Conservation (phyloP, 2,113 vertebrate genomes). For the Ivindomyrus marchei region DNA sequence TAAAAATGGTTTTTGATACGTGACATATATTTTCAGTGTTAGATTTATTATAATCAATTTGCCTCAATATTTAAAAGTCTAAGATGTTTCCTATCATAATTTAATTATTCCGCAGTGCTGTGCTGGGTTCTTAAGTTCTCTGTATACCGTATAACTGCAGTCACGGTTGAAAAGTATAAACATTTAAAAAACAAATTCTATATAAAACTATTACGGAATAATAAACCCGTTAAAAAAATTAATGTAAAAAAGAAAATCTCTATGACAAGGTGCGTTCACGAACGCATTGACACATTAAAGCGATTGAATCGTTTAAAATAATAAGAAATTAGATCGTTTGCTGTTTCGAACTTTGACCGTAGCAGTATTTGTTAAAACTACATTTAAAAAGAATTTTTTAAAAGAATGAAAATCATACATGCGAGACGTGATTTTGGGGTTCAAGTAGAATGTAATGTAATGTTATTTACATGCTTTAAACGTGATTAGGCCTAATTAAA, state of each 20-base stretch:
- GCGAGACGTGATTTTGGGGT: neutral
- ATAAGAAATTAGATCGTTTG: neutral
- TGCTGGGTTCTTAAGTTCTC: neutral
- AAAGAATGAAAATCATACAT: neutral
- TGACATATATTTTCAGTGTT: neutral
- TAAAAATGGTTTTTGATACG: neutral
- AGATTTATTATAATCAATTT: neutral
- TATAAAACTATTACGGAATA: neutral
- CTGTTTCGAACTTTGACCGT: neutral
- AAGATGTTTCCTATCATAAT: neutral
- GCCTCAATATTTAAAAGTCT: neutral
- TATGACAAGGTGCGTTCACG: neutral
- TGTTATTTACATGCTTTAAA: neutral
- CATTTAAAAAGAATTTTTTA: neutral
- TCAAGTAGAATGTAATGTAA: neutral
- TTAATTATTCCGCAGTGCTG: neutral
- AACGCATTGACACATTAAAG: neutral
- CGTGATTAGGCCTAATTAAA: neutral
- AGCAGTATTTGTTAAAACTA: neutral
- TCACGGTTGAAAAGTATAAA: neutral
- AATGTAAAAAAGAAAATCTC: no score
- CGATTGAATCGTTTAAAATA: neutral
- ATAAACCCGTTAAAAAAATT: neutral
- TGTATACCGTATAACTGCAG: neutral
- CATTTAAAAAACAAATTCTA: neutral